These are phyloP conservation scores for Meandrina meandrites DNA, from an alignment of 92 coral and sea anemone genomes.

Conservation along the genomic window DNA sequence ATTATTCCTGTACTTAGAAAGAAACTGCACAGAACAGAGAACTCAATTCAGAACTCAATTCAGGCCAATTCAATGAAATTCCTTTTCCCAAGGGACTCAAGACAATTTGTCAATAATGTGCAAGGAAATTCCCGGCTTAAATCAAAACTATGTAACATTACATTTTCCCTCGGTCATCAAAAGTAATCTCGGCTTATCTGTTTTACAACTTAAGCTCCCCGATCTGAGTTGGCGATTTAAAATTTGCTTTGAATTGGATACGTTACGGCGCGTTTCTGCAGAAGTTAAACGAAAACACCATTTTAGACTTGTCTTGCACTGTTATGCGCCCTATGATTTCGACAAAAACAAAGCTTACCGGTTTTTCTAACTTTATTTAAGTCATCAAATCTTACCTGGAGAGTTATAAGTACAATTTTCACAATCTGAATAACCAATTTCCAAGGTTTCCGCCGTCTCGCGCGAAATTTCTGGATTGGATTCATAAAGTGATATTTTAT, in stretches of 20 bases:
- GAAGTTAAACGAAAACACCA: background rate
- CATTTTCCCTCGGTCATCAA: background rate
- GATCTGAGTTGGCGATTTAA: background rate
- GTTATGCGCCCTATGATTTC: too few relatives aligned
- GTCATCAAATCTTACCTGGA: slow-evolving; percentile 65
- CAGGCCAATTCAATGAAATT: too few relatives aligned
- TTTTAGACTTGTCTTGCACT: background rate
- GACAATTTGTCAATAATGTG: too few relatives aligned
- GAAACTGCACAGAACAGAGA: too few relatives aligned
- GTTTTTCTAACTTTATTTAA: background rate
- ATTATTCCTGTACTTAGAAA: too few relatives aligned
- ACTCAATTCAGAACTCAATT: too few relatives aligned
- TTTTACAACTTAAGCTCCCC: background rate
- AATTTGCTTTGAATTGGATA: too few relatives aligned
- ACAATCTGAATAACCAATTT: slow-evolving; percentile 88
- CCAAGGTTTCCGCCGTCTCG: slow-evolving; percentile 95
- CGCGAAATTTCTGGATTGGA: slow-evolving; percentile 88
- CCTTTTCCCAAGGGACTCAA: too few relatives aligned
- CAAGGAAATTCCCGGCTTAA: too few relatives aligned
- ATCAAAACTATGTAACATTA: too few relatives aligned
- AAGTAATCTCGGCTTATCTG: background rate
- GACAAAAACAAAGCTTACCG: background rate
- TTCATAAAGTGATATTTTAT: slow-evolving; percentile 91
- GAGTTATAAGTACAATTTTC: slow-evolving; percentile 83
- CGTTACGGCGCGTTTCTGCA: too few relatives aligned